A percentile compares a stretch with the other conserved stretches of the same genome.
These are phyloP conservation scores for Thaumetopoea pityocampa DNA, from an alignment of 1,140 invertebrate species.

Conservation along the genomic window DNA sequence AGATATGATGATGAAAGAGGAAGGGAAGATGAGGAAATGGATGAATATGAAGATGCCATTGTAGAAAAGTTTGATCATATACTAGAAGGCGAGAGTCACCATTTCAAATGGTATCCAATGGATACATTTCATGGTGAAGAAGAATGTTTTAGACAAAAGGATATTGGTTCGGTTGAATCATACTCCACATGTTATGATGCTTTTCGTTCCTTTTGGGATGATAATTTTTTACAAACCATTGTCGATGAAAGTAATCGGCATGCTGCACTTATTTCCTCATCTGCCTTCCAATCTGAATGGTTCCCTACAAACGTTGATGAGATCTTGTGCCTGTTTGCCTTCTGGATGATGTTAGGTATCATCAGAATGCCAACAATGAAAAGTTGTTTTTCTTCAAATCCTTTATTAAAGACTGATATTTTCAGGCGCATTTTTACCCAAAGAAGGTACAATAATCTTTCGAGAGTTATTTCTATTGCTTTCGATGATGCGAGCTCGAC, in stretches of 20 bases:
- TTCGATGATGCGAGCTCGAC: slow-evolving; percentile 1
- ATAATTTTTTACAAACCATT: slow-evolving; percentile 5
- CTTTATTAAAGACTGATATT: slow-evolving; percentile 9
- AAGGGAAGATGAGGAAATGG: not conserved
- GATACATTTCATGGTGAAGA: not conserved
- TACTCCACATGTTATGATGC: slow-evolving; percentile 7
- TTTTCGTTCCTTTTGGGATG: slow-evolving; percentile 16
- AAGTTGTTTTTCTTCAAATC: slow-evolving; percentile 15
- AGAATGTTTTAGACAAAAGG: not conserved
- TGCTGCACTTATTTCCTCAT: not conserved
- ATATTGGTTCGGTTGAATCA: slow-evolving; percentile 3
- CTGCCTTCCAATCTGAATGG: slow-evolving; percentile 1
- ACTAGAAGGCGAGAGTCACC: not conserved
- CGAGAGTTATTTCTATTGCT: slow-evolving; percentile 1
- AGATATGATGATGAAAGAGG: not conserved
- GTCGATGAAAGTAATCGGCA: slow-evolving; percentile 7
- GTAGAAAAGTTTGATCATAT: not conserved
- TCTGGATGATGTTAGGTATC: slow-evolving; percentile 22
- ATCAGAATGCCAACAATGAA: slow-evolving; percentile 19
- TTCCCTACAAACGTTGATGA: slow-evolving; percentile 15
- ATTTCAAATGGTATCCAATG: slow-evolving; percentile 4
- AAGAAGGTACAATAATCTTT: slow-evolving; percentile 8
- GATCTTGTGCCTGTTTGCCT: slow-evolving; percentile 18
- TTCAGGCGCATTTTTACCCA: slow-evolving; percentile 13
- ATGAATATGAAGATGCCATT: slow-evolving; percentile 2